Conservation (phyloP, 2,888 invertebrate genomes). For the Melangyna quadrimaculata region DNA sequence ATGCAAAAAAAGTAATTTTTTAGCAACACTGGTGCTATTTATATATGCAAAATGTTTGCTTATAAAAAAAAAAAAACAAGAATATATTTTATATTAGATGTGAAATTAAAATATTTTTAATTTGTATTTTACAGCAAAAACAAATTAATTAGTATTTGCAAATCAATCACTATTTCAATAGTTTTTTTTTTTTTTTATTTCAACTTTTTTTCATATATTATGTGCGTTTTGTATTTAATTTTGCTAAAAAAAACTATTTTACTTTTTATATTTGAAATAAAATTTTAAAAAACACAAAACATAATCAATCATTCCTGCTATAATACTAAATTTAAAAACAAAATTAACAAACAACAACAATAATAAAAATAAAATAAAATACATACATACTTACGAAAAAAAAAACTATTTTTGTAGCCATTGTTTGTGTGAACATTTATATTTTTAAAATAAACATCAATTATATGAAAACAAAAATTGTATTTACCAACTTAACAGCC, state of each 20-base stretch:
- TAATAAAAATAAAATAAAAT: conserved; percentile 14
- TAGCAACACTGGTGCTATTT: conserved; percentile 50
- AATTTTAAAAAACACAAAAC: background rate
- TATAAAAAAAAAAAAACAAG: conserved; percentile 37
- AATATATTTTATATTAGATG: conserved; percentile 67
- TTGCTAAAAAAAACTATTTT: background rate
- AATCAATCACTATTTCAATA: conserved; percentile 4
- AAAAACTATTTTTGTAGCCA: conserved; percentile 63
- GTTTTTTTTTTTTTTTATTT: conserved; percentile 26
- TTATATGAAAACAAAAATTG: conserved; percentile 24
- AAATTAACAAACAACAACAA: background rate
- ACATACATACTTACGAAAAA: conserved; percentile 13
- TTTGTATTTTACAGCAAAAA: conserved; percentile 28
- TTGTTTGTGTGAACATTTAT: conserved; percentile 45
- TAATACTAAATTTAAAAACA: conserved; percentile 17
- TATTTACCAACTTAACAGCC: conserved; percentile 30
- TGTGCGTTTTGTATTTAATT: background rate
- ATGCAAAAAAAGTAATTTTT: conserved; percentile 69
- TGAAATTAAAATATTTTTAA: conserved; percentile 47
- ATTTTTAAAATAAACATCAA: conserved; percentile 35
- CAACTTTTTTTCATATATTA: background rate
- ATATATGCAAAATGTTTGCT: conserved; percentile 53
- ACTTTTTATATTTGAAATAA: background rate
- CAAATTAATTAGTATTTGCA: conserved; percentile 25
- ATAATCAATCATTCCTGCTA: conserved; percentile 56